phyloP scores from a whole-genome alignment of 2,888 invertebrate genomes.

The Xanthia togata region DNA sequence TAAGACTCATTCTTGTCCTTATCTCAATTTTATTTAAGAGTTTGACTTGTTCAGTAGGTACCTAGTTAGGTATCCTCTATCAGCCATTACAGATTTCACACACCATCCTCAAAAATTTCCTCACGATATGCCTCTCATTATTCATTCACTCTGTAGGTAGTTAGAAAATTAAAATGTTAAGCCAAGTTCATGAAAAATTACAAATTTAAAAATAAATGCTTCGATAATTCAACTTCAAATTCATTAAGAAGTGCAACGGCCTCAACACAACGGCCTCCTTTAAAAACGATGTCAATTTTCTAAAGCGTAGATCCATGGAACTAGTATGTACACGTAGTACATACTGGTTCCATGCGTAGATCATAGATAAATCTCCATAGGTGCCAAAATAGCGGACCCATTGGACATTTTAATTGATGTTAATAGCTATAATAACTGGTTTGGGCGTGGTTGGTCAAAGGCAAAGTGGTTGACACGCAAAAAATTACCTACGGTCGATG shows the following conservation, averaged over 20 bases:
- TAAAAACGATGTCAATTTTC: constrained; percentile 32
- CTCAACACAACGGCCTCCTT: constrained; percentile 1
- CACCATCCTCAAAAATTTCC: not conserved
- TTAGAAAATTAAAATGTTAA: not conserved
- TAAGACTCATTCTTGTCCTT: not conserved
- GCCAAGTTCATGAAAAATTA: not conserved
- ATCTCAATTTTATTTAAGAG: not conserved
- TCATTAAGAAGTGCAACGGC: constrained; percentile 2
- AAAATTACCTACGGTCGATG: constrained; percentile 17
- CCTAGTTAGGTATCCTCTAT: too few species aligned
- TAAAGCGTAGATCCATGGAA: constrained; percentile 12
- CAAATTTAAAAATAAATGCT: not conserved
- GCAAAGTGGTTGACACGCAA: constrained; percentile 10
- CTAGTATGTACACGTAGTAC: too few species aligned
- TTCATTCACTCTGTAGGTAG: not conserved
- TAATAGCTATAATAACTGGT: constrained; percentile 43
- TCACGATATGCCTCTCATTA: not conserved
- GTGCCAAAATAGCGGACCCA: constrained; percentile 43
- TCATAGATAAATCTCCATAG: constrained; percentile 37
- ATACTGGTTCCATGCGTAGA: too few species aligned
- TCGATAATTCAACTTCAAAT: constrained; percentile 5
- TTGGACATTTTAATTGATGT: constrained; percentile 45
- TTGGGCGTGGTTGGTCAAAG: constrained; percentile 27
- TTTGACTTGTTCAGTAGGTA: not conserved
- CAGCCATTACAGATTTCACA: not conserved